Evolutionary conservation across 2,113 vertebrate genomes (phyloP).

Genomic region (Apus apus): DNA sequence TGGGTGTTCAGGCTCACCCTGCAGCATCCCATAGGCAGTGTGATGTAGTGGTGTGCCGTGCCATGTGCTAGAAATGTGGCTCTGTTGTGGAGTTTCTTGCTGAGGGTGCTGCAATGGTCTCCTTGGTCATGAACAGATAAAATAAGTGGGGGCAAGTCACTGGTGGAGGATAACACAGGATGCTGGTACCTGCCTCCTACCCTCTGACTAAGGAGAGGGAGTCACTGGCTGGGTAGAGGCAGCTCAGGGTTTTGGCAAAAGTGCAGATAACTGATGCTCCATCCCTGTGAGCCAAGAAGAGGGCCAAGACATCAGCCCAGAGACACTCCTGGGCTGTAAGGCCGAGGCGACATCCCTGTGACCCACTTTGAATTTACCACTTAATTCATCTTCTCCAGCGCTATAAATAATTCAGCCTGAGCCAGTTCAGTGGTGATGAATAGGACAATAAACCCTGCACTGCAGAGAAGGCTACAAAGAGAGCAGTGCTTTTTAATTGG

Average conservation of each 20-base stretch:
- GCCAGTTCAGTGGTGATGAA: conserved; percentile 49
- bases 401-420: conserved; percentile 58
- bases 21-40: fast-evolving
- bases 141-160: background rate
- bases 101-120: background rate
- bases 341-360: conserved; percentile 6
- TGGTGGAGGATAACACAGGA: background rate
- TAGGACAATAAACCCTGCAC: conserved; percentile 43
- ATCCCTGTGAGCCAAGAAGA: background rate
- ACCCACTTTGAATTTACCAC: conserved; percentile 54
- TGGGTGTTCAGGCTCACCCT: background rate
- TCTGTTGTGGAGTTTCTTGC: background rate
- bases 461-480: conserved; percentile 28
- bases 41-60: fast-evolving
- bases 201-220: background rate
- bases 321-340: background rate
- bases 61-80: background rate
- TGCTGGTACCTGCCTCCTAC: background rate
- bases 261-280: background rate
- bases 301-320: background rate
- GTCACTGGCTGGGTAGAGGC: background rate
- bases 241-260: background rate
- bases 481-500: background rate
- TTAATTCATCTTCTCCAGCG: conserved; percentile 27
- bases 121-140: background rate